Conservation (phyloP, 92 coral and sea anemone species). For the Epizoanthus fatuus region DNA sequence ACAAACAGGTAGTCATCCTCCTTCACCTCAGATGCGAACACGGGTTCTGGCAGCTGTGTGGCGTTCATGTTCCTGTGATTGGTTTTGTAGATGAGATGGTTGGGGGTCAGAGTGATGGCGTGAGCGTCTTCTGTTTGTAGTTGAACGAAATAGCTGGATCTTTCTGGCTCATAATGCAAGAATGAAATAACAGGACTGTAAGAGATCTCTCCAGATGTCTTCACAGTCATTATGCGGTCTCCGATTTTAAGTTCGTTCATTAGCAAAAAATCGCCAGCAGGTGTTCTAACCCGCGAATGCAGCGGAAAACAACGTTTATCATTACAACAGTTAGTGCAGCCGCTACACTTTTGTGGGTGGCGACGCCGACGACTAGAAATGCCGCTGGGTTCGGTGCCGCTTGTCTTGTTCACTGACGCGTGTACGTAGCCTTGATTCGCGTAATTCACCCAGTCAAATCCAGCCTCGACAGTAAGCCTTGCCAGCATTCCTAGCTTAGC, state of each 20-base stretch:
- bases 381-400: no score
- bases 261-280: slow-evolving; percentile 58
- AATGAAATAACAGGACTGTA: slow-evolving; percentile 85
- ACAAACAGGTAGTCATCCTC: slow-evolving; percentile 75
- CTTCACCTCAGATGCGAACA: slow-evolving; percentile 27
- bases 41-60: slow-evolving; percentile 10
- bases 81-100: slow-evolving; percentile 83
- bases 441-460: slow-evolving; percentile 92
- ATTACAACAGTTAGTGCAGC: slow-evolving; percentile 20
- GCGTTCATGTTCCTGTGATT: slow-evolving; percentile 39
- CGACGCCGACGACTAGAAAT: neutral
- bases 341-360: slow-evolving; percentile 3
- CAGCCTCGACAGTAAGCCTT: slow-evolving; percentile 87
- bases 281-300: slow-evolving; percentile 71
- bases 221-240: slow-evolving; percentile 78
- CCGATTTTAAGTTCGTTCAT: slow-evolving; percentile 79
- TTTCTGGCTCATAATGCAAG: slow-evolving; percentile 68
- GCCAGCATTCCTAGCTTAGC: slow-evolving; percentile 81
- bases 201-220: slow-evolving; percentile 68
- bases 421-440: slow-evolving; percentile 70
- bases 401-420: slow-evolving; percentile 71
- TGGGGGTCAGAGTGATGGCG: slow-evolving; percentile 70
- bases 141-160: slow-evolving; percentile 61
- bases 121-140: slow-evolving; percentile 69
- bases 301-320: slow-evolving; percentile 86